Base-by-base conservation (phyloP, 2,888 invertebrate genomes). In the Drosophila leonis region DNA sequence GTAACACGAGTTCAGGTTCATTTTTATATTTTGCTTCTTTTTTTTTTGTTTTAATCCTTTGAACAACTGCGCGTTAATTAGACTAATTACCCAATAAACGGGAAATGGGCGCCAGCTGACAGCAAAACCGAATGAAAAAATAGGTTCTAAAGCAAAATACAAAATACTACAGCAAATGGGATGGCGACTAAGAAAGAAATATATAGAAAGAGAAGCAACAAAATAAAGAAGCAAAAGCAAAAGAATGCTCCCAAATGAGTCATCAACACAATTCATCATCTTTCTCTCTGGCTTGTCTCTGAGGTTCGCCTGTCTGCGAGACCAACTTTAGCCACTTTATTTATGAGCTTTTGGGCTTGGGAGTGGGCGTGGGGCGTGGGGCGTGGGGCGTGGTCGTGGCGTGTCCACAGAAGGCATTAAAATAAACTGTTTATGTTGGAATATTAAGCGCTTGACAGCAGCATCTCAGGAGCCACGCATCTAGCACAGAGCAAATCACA, bases 181-280 rank as follows among this genome's bases (percentile, higher is more conserved):
- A 15, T 44, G 44, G 51, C 35, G 37, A 44, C 35, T 46, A 46
- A 60, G 48, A 54, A 65, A 60, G 41, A 54, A 63, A 73, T 61
- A 65, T 29, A 44, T 20, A 44, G 7, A 29, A 29, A 59, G 20
- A 13, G 31, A 15, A 15, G 24, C 15, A 37, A 37, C 15, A 42
- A 5, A 15, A 4, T 37, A 27, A 15, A 54, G 46, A 18, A 31
- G 55, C 18, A 31, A 66, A 55, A 18, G 33, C 15, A 51, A 66
- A 65, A 70, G 49, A 68, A 74, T 51, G 48, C 66, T 88, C 79
- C 90, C 88, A 70, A 73, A 80, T 71, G 90, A 81, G 80, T 84
- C 83, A 84, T 86, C 88, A 77, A 65, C 72, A 66, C 80, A 88
- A 88, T 90, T 90, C 82, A 89, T 89, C 86, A 90, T 86, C 80